These are phyloP conservation scores for Papilio machaon DNA, from an alignment of 1,140 invertebrate species.

Conservation along the genomic window DNA sequence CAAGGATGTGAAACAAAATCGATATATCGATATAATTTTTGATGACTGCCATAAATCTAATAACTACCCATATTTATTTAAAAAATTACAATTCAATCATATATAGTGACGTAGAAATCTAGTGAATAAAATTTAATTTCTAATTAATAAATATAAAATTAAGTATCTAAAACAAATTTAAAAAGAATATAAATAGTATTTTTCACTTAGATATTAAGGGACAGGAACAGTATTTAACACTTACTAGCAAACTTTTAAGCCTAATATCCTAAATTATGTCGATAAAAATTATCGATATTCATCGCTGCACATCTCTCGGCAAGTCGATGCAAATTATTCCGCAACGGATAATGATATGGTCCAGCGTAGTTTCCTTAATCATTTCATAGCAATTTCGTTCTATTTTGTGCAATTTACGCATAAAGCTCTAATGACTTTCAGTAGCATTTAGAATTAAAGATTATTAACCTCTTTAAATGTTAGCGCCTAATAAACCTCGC, in stretches of 20 bases:
- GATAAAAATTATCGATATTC: constrained; percentile 14
- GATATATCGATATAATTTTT: constrained; percentile 14
- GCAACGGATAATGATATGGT: constrained; percentile 37
- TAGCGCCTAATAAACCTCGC: constrained; percentile 22
- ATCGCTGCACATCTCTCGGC: background rate
- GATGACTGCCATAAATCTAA: background rate
- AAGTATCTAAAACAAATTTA: too few relatives aligned
- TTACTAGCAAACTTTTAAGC: background rate
- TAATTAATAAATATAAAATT: too few relatives aligned
- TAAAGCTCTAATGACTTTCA: constrained; percentile 20
- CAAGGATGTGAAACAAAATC: background rate
- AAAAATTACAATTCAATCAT: background rate
- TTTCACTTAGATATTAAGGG: too few relatives aligned
- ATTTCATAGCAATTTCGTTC: constrained; percentile 37
- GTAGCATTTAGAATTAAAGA: constrained; percentile 28
- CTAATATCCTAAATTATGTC: background rate
- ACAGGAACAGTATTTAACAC: too few relatives aligned
- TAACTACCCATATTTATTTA: background rate
- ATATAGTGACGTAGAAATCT: background rate
- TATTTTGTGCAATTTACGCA: constrained; percentile 25
- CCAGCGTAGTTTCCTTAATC: constrained; percentile 27
- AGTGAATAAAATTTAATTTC: too few relatives aligned
- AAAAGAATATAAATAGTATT: too few relatives aligned
- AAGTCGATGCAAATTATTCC: constrained; percentile 31
- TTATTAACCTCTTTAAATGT: constrained; percentile 26